A percentile compares a stretch with the other conserved stretches of the same genome.
These are phyloP conservation scores for Macheiramphus alcinus DNA, from an alignment of 2,113 vertebrate species.

Conservation along the genomic window DNA sequence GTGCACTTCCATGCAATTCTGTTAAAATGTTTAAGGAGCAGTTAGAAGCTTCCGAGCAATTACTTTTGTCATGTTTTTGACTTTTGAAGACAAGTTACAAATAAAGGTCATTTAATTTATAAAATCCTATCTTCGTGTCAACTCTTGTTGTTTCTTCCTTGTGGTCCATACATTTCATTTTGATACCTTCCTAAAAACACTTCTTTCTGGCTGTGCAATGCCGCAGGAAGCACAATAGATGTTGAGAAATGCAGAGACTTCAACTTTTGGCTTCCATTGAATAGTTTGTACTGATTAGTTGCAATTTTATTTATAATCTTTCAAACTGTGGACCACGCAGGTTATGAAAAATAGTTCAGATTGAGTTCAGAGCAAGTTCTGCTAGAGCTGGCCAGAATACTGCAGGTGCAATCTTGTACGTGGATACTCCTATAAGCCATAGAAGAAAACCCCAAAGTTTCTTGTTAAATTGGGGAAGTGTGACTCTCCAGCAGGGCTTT, in stretches of 20 bases:
- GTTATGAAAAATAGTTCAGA: neutral
- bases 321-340: neutral
- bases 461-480: neutral
- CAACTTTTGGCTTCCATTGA: neutral
- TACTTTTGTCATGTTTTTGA: slow-evolving; percentile 64
- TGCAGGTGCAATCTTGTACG: neutral
- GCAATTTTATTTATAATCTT: neutral
- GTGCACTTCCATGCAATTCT: slow-evolving; percentile 76
- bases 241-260: neutral
- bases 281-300: neutral
- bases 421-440: neutral
- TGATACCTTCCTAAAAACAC: neutral
- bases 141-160: neutral
- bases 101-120: slow-evolving; percentile 75
- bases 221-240: neutral
- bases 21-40: slow-evolving; percentile 50
- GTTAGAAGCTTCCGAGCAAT: slow-evolving; percentile 28
- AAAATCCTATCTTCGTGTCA: neutral
- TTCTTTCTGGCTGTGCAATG: neutral
- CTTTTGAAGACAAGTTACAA: slow-evolving; percentile 67
- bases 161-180: accelerated
- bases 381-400: neutral
- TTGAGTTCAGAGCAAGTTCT: neutral
- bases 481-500: neutral
- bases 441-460: neutral